Conservation (phyloP, 2,797 vertebrate species). For the Neosilurus hyrtlii region DNA sequence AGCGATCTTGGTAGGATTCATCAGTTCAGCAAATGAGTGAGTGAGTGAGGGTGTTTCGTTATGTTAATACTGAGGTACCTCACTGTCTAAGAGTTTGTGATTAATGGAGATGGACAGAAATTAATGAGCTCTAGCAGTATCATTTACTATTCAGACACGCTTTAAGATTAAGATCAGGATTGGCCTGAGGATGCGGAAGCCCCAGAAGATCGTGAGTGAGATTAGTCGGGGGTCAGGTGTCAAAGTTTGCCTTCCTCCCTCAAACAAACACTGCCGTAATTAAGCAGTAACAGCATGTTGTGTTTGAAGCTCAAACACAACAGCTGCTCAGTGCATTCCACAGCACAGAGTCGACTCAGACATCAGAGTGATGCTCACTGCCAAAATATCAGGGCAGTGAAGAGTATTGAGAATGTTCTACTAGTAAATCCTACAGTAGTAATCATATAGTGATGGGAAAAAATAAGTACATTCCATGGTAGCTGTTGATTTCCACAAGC, state of each 20-base stretch:
- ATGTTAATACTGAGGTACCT: background rate
- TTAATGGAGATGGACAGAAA: slow-evolving; percentile 21
- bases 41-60: too few species aligned
- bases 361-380: slow-evolving; percentile 6
- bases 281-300: slow-evolving; percentile 51
- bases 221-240: slow-evolving; percentile 54
- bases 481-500: too few species aligned
- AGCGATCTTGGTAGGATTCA: too few species aligned
- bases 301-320: slow-evolving; percentile 59
- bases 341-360: slow-evolving; percentile 20
- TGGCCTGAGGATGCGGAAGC: slow-evolving; percentile 32
- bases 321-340: slow-evolving; percentile 45
- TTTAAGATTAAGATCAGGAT: slow-evolving; percentile 30
- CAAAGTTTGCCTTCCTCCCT: slow-evolving; percentile 59
- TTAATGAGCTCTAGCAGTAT: slow-evolving; percentile 25
- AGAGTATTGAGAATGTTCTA: background rate
- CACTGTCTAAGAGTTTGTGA: background rate
- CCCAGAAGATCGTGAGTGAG: slow-evolving; percentile 46
- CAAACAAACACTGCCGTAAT: slow-evolving; percentile 56
- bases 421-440: background rate
- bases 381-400: background rate
- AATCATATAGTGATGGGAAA: background rate
- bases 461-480: background rate
- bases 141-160: slow-evolving; percentile 34
- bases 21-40: too few species aligned